Conservation (phyloP, 2,113 vertebrate species). For the Labrus mixtus region DNA sequence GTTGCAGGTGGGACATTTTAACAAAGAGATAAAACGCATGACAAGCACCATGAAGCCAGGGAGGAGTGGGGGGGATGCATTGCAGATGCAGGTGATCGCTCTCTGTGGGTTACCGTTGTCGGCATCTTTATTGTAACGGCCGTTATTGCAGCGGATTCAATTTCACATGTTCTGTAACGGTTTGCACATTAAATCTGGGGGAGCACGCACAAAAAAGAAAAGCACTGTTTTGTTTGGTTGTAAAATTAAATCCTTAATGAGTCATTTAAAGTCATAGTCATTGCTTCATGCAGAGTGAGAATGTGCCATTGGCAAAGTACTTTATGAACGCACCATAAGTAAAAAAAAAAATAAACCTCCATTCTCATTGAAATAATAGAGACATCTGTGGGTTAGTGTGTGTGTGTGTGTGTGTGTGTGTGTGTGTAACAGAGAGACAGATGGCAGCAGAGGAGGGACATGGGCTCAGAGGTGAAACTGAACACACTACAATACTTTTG, state of each 20-base stretch:
- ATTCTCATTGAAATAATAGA: background rate
- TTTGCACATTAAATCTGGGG: background rate
- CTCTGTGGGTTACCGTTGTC: background rate
- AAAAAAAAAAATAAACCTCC: slow-evolving; percentile 15
- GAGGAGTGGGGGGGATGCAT: too few species aligned
- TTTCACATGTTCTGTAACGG: background rate
- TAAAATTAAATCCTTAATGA: slow-evolving; percentile 2
- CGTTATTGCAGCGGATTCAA: background rate
- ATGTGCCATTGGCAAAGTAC: background rate
- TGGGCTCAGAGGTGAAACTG: background rate
- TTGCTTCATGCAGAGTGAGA: slow-evolving; percentile 3
- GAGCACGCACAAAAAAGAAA: background rate
- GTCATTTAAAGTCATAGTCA: slow-evolving; percentile 10
- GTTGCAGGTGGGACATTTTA: background rate
- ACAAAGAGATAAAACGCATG: background rate
- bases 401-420: too few species aligned
- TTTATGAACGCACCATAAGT: slow-evolving; percentile 17
- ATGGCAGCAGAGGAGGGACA: background rate
- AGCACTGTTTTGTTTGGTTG: background rate
- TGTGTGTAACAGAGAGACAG: background rate
- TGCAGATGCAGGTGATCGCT: background rate
- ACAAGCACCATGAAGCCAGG: background rate
- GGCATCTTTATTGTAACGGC: background rate
- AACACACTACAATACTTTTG: slow-evolving; percentile 40
- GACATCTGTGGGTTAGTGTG: background rate